Base-by-base conservation (phyloP, 2,888 invertebrate species). In the Mythimna impura region DNA sequence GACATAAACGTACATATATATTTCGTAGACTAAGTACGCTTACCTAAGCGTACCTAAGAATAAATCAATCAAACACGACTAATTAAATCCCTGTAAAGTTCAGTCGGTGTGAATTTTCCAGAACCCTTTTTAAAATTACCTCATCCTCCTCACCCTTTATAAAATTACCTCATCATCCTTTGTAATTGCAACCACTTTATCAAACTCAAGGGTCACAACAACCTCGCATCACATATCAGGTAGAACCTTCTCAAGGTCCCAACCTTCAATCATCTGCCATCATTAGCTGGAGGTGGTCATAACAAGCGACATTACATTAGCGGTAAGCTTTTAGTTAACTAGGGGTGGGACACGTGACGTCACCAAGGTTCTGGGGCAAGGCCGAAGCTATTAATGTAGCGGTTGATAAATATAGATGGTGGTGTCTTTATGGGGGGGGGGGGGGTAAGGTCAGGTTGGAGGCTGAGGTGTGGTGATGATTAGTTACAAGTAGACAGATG, bases 311-410 rank as follows among this genome's bases (percentile, higher is more conserved):
- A 66, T 84, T 81, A 77, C 81, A 81, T 83, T 81, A 85, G 79
- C 20, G 17, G 69, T 71, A 72, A 73, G 87, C 86, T 87, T 87
- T 87, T 85, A 87, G 83, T 81, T 85, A 86, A 85, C 82, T 78
- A 86, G 76, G 87, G 85, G 84, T 71, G 79, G 68, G 66, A 73
- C 71, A 60, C 25, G 57, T 87, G 86, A 87, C 86, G 86, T 82
- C 87, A 87, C 25, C 66, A 71, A 80, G 86, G 81, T 76, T 73
- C 63, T 47, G n/a, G 63, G 25, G 60, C 82, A 85, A 78, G 87
- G 87, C 67, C 73, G 43, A 10, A 9, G 55, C 78, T 75, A 79
- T 82, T 82, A 83, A 71, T 71, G 76, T n/a, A 62, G 40, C 64
- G 25, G 55, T 61, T 66, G 79, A 80, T 83, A 80, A 83, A 80